phyloP scores from a whole-genome alignment of 2,888 invertebrate species.

The Chrysolina haemoptera region DNA sequence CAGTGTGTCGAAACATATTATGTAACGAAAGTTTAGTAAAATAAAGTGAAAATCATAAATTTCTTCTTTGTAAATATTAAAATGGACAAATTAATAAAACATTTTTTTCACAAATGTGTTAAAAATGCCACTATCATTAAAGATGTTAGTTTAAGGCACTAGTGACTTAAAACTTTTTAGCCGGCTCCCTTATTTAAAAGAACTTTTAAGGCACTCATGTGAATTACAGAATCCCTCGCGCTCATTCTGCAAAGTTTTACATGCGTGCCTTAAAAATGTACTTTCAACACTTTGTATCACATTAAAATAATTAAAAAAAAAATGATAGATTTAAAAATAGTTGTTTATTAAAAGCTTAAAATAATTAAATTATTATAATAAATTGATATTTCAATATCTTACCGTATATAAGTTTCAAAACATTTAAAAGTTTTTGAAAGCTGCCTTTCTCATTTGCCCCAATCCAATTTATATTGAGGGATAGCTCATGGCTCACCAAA shows the following conservation, averaged over 20 bases:
- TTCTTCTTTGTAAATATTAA: background rate
- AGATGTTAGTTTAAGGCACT: too few relatives aligned
- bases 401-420: background rate
- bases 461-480: background rate
- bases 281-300: conserved; percentile 12
- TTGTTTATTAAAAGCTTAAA: background rate
- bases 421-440: background rate
- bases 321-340: background rate
- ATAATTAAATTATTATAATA: conserved; percentile 1
- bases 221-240: background rate
- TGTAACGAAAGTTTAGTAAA: too few relatives aligned
- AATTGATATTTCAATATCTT: conserved; percentile 9
- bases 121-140: too few relatives aligned
- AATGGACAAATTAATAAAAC: too few relatives aligned
- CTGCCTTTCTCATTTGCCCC: conserved; percentile 1
- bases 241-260: conserved; percentile 12
- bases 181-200: too few relatives aligned
- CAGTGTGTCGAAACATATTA: too few relatives aligned
- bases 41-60: conserved; percentile 11
- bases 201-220: background rate
- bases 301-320: background rate
- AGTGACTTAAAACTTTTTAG: too few relatives aligned
- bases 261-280: conserved; percentile 10
- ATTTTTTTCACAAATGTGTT: background rate
- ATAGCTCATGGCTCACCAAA: conserved; percentile 7